A percentile compares a stretch with the other conserved stretches of the same genome.
Evolutionary conservation across 2,888 invertebrate species (phyloP).

Genomic region (Caenorhabditis parvicauda): DNA sequence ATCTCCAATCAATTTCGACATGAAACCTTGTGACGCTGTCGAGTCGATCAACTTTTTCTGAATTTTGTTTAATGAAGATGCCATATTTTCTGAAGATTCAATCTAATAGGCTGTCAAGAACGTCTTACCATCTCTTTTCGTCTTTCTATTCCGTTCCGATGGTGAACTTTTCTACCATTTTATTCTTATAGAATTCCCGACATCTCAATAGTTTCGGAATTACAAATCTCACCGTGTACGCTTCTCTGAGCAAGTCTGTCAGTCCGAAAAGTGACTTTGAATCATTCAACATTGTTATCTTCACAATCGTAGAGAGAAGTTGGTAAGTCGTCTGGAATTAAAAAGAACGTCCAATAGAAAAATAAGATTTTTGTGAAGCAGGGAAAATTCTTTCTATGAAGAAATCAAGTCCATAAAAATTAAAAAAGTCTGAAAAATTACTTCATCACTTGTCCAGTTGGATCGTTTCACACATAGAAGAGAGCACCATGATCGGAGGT

Average conservation of each 20-base stretch:
- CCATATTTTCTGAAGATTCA: no score
- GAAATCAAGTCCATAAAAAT: not conserved
- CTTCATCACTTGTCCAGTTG: slow-evolving; percentile 36
- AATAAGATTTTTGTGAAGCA: no score
- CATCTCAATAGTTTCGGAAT: no score
- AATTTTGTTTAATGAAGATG: no score
- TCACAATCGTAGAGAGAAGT: slow-evolving; percentile 44
- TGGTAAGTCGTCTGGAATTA: slow-evolving; percentile 38
- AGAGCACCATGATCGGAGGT: slow-evolving; percentile 32
- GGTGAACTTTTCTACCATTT: no score
- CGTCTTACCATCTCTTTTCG: slow-evolving; percentile 45
- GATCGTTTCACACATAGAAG: slow-evolving; percentile 26
- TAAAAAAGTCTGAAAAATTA: slow-evolving; percentile 22
- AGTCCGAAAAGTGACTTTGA: slow-evolving; percentile 35
- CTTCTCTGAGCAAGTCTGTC: slow-evolving; percentile 29
- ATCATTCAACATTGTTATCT: slow-evolving; percentile 46
- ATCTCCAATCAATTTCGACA: no score
- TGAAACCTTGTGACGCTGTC: no score
- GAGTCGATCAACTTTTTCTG: no score
- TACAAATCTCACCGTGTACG: slow-evolving; percentile 46
- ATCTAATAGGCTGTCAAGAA: slow-evolving; percentile 48
- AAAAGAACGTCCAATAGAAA: not conserved
- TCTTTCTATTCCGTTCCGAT: slow-evolving; percentile 31
- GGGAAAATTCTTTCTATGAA: not conserved
- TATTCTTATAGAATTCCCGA: no score